Evolutionary conservation across 2,797 vertebrate genomes (phyloP), one percentile per base, ranked within the genome.

Genomic region (Enteromius fasciolatus): DNA sequence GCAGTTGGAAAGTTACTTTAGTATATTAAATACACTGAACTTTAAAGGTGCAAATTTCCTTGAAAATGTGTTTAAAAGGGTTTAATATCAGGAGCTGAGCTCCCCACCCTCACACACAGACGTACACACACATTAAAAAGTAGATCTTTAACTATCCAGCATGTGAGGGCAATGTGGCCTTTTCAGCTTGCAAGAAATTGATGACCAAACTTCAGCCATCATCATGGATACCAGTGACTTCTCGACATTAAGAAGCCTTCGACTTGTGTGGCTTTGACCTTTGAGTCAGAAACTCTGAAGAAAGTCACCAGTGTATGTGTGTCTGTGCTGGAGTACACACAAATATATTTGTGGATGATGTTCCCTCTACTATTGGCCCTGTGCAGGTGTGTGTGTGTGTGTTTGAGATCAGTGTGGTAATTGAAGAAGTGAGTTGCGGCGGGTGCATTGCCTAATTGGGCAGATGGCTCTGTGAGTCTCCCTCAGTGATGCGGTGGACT

Each of bases 391-490:
- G 63, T 63, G 54, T 63, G 69, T 54, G 41, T 81, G 78, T 72
- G 52, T 44, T 28, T 14, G 80, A 41, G 63, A 78, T 54, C 28
- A 25, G 50, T 63, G 17, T 69, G 64, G 82, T 87, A 86, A 94
- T 86, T 93, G 89, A 93, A 93, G 92, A 92, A 91, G 82, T 89
- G 89, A 89, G 84, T 90, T 91, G 91, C 91, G 90, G 88, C 87
- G 88, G 89, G 91, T 91, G 86, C 88, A 87, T 90, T 92, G 93
- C 92, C 92, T 92, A 93, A 92, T 94, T 92, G 92, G 91, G 93
- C 94, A 95, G 94, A 95, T 95, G 94, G 94, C 93, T 92, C 88
- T 85, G 88, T 90, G 89, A 90, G 63, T 82, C 90, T 92, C 89
- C 91, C 90, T 92, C 86, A 28, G 80, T 89, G 89, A 91, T 91